Evolutionary conservation across 2,113 vertebrate genomes (phyloP), one percentile per base, ranked within the genome.

Genomic region (Halichoeres trimaculatus): DNA sequence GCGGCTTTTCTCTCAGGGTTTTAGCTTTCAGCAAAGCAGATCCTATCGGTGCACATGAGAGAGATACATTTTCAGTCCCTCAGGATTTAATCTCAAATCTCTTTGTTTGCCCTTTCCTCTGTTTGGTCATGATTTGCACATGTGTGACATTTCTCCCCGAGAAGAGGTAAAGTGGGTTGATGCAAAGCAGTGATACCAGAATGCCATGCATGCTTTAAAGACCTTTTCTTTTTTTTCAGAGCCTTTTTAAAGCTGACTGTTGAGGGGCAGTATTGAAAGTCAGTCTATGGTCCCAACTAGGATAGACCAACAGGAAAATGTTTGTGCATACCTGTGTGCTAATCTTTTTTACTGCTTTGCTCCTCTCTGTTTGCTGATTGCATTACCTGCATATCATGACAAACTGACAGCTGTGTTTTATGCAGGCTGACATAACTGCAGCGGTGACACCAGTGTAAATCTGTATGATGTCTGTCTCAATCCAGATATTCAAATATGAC

Each of bases 311-410:
- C 17, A 45, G 5, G 24, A 26, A 22, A 5, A 2, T 9, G 30
- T 26, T 62, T 43, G 30, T 30, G 30, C 61, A 11, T 26, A 1
- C 7, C n/a, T 67, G 56, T 65, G 34, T 55, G 26, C 70, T 72
- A 66, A 70, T 78, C 58, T 80, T 30, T 85, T 86, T 86, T 68
- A 74, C 78, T 80, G 81, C 73, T 70, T 82, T 78, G 79, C 90
- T 85, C 85, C 62, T 57, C 78, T 83, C 41, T 81, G 85, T 89
- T 88, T 85, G 71, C 88, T 7, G 22, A 82, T 76, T 64, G 50
- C 80, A 66, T 89, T 80, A 81, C 50, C 57, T 80, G 54, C 55
- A 64, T 70, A 54, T 57, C 68, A 70, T 36, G 45, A 65, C 61
- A 43, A 54, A 20, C 69, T 22, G 54, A 56, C 63, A 77, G 67